These are phyloP conservation scores for Apeira syringaria DNA, from an alignment of 2,888 invertebrate species.

Conservation along the genomic window DNA sequence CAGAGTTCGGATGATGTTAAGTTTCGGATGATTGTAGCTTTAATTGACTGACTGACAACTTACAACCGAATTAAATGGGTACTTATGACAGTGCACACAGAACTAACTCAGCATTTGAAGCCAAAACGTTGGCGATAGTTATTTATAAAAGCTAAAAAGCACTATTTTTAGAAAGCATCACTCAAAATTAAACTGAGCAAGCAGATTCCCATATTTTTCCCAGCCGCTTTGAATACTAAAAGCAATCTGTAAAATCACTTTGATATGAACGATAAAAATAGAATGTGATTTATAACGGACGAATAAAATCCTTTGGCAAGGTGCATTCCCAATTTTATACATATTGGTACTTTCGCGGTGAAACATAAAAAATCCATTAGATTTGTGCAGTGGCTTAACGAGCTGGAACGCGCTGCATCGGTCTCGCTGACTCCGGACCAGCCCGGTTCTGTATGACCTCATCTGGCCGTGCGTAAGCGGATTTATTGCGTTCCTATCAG, in stretches of 20 bases:
- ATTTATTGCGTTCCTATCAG: slow-evolving; percentile 52
- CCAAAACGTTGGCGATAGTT: no score
- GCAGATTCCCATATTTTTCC: slow-evolving; percentile 6
- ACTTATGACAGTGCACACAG: no score
- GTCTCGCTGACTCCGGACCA: slow-evolving; percentile 20
- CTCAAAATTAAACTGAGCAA: no score
- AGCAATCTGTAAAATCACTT: slow-evolving; percentile 24
- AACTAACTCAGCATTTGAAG: no score
- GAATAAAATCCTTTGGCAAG: slow-evolving; percentile 58
- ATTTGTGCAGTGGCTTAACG: slow-evolving; percentile 63
- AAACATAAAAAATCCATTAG: slow-evolving; percentile 74
- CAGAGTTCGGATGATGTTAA: no score
- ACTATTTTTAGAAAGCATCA: no score
- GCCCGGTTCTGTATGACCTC: slow-evolving; percentile 26
- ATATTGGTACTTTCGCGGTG: slow-evolving; percentile 54
- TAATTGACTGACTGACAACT: no score
- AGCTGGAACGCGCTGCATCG: slow-evolving; percentile 30
- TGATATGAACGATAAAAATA: slow-evolving; percentile 45
- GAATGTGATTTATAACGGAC: slow-evolving; percentile 44
- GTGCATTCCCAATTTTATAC: slow-evolving; percentile 61
- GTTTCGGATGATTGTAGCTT: no score
- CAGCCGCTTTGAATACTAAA: slow-evolving; percentile 28
- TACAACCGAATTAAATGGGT: no score
- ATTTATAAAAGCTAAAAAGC: background rate
- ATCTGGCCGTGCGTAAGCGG: slow-evolving; percentile 63